These are phyloP conservation scores for Sphaeridia pumilis DNA, from an alignment of 2,888 invertebrate species.

Conservation along the genomic window DNA sequence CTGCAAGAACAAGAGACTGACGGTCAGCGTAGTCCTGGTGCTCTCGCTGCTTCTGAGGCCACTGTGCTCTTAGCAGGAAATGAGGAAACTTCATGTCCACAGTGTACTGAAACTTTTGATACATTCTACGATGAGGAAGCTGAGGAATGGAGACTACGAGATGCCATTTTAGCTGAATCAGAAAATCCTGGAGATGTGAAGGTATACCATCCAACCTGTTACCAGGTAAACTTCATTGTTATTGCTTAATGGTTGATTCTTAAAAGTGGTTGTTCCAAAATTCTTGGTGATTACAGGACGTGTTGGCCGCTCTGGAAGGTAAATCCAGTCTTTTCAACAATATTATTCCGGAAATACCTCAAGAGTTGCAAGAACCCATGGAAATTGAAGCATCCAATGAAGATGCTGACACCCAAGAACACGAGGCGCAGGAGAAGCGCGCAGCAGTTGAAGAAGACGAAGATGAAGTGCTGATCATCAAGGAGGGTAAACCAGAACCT, in stretches of 20 bases:
- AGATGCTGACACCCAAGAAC: too few relatives aligned
- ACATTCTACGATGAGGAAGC: conserved; percentile 93
- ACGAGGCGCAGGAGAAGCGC: conserved; percentile 29
- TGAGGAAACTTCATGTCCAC: conserved; percentile 59
- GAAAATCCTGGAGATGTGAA: conserved; percentile 46
- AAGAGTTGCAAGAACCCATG: not conserved
- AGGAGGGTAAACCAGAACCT: conserved; percentile 34
- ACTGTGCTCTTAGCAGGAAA: conserved; percentile 45
- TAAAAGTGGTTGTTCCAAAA: not conserved
- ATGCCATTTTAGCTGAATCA: conserved; percentile 55
- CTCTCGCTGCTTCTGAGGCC: conserved; percentile 44
- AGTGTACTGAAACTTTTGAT: conserved; percentile 86
- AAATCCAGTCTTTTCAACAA: conserved; percentile 7
- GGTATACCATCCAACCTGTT: conserved; percentile 80
- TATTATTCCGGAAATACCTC: not conserved
- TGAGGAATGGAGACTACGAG: conserved; percentile 91
- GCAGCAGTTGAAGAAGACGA: conserved; percentile 25
- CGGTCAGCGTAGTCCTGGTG: conserved; percentile 39
- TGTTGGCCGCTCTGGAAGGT: conserved; percentile 8
- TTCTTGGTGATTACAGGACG: conserved; percentile 7
- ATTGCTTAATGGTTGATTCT: not conserved
- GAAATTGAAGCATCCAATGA: not conserved
- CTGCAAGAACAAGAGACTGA: conserved; percentile 45
- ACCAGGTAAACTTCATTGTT: conserved; percentile 47
- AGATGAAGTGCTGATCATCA: conserved; percentile 34